Percentiles rank a stretch among this genome's conserved stretches.
Evolutionary conservation across 2,113 vertebrate species (phyloP).

Genomic region (Drymodes brunneopygia): DNA sequence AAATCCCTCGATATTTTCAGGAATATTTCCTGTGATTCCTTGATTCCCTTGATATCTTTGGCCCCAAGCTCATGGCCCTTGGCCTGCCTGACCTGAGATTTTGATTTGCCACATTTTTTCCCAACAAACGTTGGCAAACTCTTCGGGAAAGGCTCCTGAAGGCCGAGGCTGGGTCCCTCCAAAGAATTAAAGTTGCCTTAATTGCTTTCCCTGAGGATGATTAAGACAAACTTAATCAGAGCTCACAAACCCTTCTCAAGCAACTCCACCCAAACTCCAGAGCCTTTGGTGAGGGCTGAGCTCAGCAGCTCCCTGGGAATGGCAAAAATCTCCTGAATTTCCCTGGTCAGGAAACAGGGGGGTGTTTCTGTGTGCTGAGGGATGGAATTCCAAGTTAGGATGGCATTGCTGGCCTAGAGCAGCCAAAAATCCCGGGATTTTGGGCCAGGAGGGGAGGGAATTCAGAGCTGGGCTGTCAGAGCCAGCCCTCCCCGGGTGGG

Average conservation of each 20-base stretch:
- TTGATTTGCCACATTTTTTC: too few species aligned
- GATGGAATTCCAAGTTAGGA: neutral
- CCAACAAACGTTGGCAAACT: too few species aligned
- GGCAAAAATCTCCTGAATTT: neutral
- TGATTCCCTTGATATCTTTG: too few species aligned
- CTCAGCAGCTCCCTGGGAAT: neutral
- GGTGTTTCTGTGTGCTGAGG: neutral
- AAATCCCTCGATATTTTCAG: too few species aligned
- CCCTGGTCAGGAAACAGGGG: neutral
- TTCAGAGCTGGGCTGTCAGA: neutral
- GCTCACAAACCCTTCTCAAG: neutral
- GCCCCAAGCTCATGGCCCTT: too few species aligned
- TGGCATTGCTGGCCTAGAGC: fast-evolving
- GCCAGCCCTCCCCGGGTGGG: fast-evolving
- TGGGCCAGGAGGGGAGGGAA: neutral
- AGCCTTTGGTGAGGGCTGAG: neutral
- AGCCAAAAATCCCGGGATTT: neutral
- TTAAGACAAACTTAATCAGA: neutral
- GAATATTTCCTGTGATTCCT: too few species aligned
- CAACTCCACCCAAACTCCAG: fast-evolving
- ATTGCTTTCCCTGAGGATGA: neutral
- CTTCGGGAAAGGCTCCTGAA: too few species aligned
- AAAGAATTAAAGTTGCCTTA: neutral
- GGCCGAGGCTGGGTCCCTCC: too few species aligned
- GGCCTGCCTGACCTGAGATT: too few species aligned